These are phyloP conservation scores for Noctua fimbriata DNA, from an alignment of 2,888 invertebrate species.

Conservation along the genomic window DNA sequence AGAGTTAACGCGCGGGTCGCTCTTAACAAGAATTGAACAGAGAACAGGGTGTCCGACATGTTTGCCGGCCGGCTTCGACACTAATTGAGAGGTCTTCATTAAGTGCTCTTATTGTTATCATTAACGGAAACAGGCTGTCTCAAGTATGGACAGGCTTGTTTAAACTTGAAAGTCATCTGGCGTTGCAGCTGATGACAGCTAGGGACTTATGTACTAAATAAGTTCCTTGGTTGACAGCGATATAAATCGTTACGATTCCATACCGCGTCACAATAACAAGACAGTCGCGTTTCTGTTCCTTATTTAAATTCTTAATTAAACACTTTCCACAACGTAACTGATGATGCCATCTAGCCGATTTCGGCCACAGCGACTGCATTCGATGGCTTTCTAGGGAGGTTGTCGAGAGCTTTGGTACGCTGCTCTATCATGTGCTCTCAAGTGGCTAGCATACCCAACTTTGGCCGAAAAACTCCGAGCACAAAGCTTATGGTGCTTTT, in stretches of 20 bases:
- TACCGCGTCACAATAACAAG: not conserved
- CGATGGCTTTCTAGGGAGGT: too few species aligned
- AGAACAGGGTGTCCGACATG: slow-evolving; percentile 76
- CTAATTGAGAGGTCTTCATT: slow-evolving; percentile 58
- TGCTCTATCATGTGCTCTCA: too few species aligned
- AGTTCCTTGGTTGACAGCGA: not conserved
- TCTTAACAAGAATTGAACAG: slow-evolving; percentile 76
- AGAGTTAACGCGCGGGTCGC: slow-evolving; percentile 77
- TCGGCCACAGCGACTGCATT: too few species aligned
- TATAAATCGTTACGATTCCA: not conserved
- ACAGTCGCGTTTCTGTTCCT: not conserved
- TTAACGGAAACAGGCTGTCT: slow-evolving; percentile 26
- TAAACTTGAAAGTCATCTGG: not conserved
- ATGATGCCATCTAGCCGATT: too few species aligned
- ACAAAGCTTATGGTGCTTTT: too few species aligned
- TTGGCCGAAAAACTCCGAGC: too few species aligned
- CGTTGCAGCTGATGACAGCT: not conserved
- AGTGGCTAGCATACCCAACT: too few species aligned
- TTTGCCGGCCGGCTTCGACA: slow-evolving; percentile 65
- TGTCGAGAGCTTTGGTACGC: too few species aligned
- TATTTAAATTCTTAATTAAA: not conserved
- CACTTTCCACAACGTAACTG: not conserved
- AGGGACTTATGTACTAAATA: too few species aligned
- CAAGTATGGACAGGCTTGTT: not conserved
- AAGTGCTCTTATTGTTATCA: slow-evolving; percentile 38